Base-by-base conservation (phyloP, 1,140 invertebrate genomes). In the Drosophila varians region DNA sequence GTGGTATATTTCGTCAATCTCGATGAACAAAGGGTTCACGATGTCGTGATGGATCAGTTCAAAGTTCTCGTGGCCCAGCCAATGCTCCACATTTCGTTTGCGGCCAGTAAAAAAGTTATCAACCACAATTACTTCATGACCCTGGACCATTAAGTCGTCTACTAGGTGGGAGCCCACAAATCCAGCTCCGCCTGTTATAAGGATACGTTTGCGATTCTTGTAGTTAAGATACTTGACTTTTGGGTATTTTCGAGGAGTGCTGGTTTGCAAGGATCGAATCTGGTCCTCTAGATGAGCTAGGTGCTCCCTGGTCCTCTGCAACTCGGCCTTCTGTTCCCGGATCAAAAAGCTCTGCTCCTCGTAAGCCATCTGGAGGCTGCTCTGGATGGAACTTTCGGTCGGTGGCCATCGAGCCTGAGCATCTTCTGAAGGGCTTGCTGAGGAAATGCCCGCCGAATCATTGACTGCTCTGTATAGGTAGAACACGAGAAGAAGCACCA, bases 1-100 rank as follows among this genome's bases (percentile, higher is more conserved):
- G 92, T 99, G 99, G 92, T 99, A 99, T 89, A 99, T 99, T 93
- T 99, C 97, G 92, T 99, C 99, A 14, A 99, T 94, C 94, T 99
- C 99, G 65, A 99, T 96, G 92, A 97, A 99, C 7, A 99, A 92
- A 12, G 98, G 98, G 92, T 99, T 99, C 0, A 99, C 98, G 88
- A 99, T 98, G 90, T 99, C 99, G 92, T 99, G 99, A 91, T 99
- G 98, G 40, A 99, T 97, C 26, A 99, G 92, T 92, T 99, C 99
- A 93, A 99, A 99, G 92, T 99, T 99, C 84, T 98, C 95, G 92
- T 99, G 99, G 0, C 98, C 98, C 73, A 99, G 95, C 99, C 99
- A 99, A 88, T 99, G 98, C 89, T 99, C 98, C 0, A 99, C 96
- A 92, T 99, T 99, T 23, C 96, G 93, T 91, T 99, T 99, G 38